Conservation (phyloP, 1,140 invertebrate species). For the Sitobion miscanthi region DNA sequence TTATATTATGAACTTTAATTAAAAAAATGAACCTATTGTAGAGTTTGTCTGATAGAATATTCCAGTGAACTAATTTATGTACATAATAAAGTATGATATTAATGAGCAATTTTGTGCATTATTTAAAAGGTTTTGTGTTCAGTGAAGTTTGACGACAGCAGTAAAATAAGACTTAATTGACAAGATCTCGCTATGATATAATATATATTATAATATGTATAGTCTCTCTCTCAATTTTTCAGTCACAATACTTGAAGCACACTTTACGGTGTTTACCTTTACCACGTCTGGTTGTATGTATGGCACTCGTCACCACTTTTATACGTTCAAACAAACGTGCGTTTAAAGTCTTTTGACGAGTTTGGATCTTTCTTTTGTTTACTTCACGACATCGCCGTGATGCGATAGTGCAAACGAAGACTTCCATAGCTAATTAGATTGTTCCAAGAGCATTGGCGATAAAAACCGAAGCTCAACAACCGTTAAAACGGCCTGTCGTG, state of each 20-base stretch:
- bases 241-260: neutral
- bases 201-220: neutral
- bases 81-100: neutral
- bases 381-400: neutral
- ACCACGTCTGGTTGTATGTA: neutral
- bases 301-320: neutral
- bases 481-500: constrained; percentile 26
- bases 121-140: neutral
- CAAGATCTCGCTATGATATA: neutral
- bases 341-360: constrained; percentile 6
- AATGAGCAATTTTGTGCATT: neutral
- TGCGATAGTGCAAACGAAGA: constrained; percentile 13
- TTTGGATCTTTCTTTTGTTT: constrained; percentile 32
- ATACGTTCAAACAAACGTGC: neutral
- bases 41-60: neutral
- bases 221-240: neutral
- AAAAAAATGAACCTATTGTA: neutral
- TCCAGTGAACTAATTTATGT: neutral
- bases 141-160: neutral
- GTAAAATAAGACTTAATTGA: constrained; percentile 27
- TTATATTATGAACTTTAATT: neutral
- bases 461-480: constrained; percentile 4
- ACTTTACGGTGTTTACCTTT: constrained; percentile 1
- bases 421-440: constrained; percentile 11
- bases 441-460: neutral